phyloP scores from a whole-genome alignment of 2,797 vertebrate genomes.

The Lepus townsendii region DNA sequence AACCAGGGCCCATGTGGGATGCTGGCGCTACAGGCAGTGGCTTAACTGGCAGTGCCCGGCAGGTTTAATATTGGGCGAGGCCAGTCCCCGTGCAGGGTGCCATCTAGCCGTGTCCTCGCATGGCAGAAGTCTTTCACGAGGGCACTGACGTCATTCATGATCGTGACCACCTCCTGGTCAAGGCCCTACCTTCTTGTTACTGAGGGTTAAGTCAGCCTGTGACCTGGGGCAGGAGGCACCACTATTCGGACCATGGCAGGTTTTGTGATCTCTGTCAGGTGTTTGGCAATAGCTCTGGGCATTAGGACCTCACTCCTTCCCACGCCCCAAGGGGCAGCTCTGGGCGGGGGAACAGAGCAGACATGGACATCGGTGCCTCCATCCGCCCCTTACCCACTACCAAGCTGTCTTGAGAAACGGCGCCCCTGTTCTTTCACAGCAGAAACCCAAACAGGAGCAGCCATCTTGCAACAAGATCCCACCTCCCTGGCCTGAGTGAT shows the following conservation, averaged over 20 bases:
- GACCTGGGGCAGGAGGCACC: neutral
- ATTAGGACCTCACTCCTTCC: neutral
- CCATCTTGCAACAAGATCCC: neutral
- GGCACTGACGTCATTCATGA: neutral
- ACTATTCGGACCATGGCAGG: neutral
- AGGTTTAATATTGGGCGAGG: neutral
- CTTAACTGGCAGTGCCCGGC: no score
- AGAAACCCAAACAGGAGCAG: neutral
- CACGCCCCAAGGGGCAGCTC: neutral
- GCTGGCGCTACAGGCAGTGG: no score
- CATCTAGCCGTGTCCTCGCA: neutral
- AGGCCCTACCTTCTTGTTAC: neutral
- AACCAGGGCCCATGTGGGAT: no score
- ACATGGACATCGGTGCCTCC: no score
- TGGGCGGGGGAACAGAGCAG: neutral
- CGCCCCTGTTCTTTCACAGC: neutral
- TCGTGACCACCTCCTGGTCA: no score
- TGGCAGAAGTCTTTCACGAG: neutral
- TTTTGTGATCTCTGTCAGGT: neutral
- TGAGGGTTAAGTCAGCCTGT: neutral
- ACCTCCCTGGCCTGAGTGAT: neutral
- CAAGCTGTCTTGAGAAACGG: neutral
- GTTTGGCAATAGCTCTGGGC: no score
- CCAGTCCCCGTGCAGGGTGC: neutral
- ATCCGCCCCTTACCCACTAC: neutral